Conservation (phyloP, 2,113 vertebrate species). For the Gallinago undulata region DNA sequence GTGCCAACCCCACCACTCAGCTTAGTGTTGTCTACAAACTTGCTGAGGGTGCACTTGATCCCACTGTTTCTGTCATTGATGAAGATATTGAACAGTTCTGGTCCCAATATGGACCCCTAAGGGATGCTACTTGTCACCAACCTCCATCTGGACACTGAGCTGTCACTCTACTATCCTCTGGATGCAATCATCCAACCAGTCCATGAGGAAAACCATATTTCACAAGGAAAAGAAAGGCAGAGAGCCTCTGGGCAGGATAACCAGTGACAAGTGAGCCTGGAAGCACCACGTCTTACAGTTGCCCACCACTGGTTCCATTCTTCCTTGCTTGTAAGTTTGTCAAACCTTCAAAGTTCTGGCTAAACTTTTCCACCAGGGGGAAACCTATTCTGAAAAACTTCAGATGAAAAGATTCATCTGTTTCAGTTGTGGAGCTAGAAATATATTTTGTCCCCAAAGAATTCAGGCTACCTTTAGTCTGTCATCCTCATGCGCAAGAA, state of each 20-base stretch:
- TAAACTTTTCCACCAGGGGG: not conserved
- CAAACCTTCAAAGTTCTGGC: not conserved
- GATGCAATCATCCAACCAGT: not conserved
- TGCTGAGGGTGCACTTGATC: not conserved
- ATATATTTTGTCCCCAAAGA: not conserved
- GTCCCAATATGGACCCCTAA: not conserved
- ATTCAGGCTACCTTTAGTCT: not conserved
- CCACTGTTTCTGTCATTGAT: not conserved
- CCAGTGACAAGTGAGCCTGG: not conserved
- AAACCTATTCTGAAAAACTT: not conserved
- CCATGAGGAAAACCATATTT: not conserved
- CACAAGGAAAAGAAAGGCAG: not conserved
- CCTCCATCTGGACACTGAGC: not conserved
- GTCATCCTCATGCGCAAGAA: not conserved
- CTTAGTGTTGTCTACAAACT: not conserved
- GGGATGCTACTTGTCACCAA: not conserved
- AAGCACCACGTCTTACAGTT: not conserved
- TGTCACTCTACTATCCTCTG: not conserved
- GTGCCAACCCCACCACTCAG: not conserved
- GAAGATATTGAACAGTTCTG: not conserved
- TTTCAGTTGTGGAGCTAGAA: not conserved
- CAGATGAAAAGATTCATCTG: not conserved
- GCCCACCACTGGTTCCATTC: not conserved
- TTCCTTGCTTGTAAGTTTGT: not conserved
- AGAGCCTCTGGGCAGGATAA: not conserved